These are phyloP conservation scores for Heterochromis multidens DNA, from an alignment of 2,113 vertebrate genomes.

Conservation along the genomic window DNA sequence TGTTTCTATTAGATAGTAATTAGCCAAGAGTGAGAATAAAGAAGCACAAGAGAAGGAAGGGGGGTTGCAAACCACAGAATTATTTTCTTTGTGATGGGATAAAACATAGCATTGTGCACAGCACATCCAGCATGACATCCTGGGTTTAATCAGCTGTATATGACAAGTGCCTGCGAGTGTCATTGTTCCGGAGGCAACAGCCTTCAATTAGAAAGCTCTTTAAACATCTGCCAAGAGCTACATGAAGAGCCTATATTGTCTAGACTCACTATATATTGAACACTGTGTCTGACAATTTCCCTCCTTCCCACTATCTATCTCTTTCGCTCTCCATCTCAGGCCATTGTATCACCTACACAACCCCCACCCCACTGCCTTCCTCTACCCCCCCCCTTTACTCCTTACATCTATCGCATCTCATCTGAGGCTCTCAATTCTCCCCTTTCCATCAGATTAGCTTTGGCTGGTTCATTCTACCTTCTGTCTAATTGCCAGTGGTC, in stretches of 20 bases:
- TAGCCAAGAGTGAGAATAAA: slow-evolving; percentile 17
- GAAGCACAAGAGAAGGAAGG: background rate
- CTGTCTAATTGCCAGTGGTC: slow-evolving; percentile 47
- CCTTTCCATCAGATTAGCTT: slow-evolving; percentile 59
- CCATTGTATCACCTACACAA: slow-evolving; percentile 8
- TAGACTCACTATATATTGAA: slow-evolving; percentile 14
- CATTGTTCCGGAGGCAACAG: slow-evolving; percentile 15
- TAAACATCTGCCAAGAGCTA: slow-evolving; percentile 41
- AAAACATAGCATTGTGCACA: background rate
- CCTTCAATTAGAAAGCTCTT: slow-evolving; percentile 26
- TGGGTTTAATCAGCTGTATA: slow-evolving; percentile 22
- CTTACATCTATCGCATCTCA: slow-evolving; percentile 4
- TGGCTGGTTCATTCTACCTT: slow-evolving; percentile 23
- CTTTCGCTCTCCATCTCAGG: slow-evolving; percentile 30
- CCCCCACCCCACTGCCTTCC: background rate
- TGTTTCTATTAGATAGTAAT: slow-evolving; percentile 28
- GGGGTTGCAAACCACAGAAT: background rate
- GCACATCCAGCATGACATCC: background rate
- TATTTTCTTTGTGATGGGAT: background rate
- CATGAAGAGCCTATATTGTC: slow-evolving; percentile 35
- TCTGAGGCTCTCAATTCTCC: slow-evolving; percentile 3
- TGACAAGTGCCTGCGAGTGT: slow-evolving; percentile 8
- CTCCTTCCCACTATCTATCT: slow-evolving; percentile 23
- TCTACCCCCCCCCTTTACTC: background rate
- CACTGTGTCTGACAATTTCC: slow-evolving; percentile 38